A percentile compares a stretch with the other conserved stretches of the same genome.
These are phyloP conservation scores for Ctenopoma kingsleyae DNA, from an alignment of 2,797 vertebrate species.

Conservation along the genomic window DNA sequence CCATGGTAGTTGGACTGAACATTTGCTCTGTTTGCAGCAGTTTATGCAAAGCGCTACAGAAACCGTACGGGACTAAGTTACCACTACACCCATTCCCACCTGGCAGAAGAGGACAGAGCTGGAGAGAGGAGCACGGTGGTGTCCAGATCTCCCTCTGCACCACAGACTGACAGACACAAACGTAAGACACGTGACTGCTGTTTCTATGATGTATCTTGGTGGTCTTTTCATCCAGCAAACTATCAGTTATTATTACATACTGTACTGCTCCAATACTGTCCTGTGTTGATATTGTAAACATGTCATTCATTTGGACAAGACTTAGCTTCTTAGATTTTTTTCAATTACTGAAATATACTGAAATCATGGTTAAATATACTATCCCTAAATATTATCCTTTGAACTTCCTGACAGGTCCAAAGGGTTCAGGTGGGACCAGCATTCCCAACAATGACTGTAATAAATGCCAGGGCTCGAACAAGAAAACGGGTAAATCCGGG, in stretches of 20 bases:
- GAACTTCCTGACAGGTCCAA: conserved; percentile 86
- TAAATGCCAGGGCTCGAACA: conserved; percentile 94
- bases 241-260: too few relatives aligned
- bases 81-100: conserved; percentile 96
- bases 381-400: conserved; percentile 5
- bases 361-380: background rate
- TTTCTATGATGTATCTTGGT: background rate
- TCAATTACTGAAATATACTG: too few relatives aligned
- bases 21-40: conserved; percentile 73
- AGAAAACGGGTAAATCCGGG: conserved; percentile 92
- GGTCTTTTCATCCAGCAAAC: background rate
- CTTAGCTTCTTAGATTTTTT: too few relatives aligned
- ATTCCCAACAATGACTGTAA: conserved; percentile 97
- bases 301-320: too few relatives aligned
- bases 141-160: conserved; percentile 84
- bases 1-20: conserved; percentile 8
- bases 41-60: conserved; percentile 96
- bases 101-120: conserved; percentile 91
- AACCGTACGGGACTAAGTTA: conserved; percentile 97
- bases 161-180: conserved; percentile 93
- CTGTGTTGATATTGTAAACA: background rate
- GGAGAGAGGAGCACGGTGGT: conserved; percentile 88
- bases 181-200: conserved; percentile 80
- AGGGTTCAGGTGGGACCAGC: conserved; percentile 91
- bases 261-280: background rate